Percentiles rank a stretch among this genome's conserved stretches.
phyloP scores from a whole-genome alignment of 2,888 invertebrate species.

The Sminthurides aquaticus region DNA sequence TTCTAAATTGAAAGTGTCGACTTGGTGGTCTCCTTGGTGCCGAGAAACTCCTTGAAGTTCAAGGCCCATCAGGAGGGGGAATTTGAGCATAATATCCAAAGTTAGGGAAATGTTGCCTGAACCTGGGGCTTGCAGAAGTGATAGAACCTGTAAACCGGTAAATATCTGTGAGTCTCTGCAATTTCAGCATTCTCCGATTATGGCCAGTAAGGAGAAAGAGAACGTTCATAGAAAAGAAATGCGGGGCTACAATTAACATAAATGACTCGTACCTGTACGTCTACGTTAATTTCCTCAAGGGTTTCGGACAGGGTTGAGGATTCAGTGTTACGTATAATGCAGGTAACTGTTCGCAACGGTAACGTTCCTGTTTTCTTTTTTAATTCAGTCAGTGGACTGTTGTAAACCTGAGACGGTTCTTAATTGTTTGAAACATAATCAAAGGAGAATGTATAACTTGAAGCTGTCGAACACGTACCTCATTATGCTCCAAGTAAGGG shows the following conservation, averaged over 20 bases:
- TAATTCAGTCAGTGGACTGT: slow-evolving; percentile 27
- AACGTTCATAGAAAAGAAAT: no score
- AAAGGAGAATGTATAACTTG: no score
- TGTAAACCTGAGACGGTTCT: slow-evolving; percentile 28
- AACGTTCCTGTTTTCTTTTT: slow-evolving; percentile 17
- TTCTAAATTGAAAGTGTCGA: slow-evolving; percentile 15
- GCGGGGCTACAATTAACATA: no score
- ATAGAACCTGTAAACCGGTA: slow-evolving; percentile 47
- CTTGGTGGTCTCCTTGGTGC: background rate
- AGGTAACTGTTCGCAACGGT: slow-evolving; percentile 33
- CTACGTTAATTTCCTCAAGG: slow-evolving; percentile 17
- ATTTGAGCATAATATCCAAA: slow-evolving; percentile 49
- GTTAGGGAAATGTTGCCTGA: slow-evolving; percentile 50
- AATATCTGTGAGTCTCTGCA: no score
- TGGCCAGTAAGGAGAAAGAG: no score
- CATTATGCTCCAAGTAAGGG: slow-evolving; percentile 39
- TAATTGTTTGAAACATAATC: background rate
- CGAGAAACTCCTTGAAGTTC: slow-evolving; percentile 55
- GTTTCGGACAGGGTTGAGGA: slow-evolving; percentile 13
- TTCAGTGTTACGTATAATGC: slow-evolving; percentile 32
- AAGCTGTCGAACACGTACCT: slow-evolving; percentile 24
- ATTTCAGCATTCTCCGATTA: no score
- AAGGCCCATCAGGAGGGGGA: slow-evolving; percentile 53
- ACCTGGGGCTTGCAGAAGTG: slow-evolving; percentile 54
- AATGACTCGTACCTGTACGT: no score